Evolutionary conservation across 2,113 vertebrate genomes (phyloP).

Genomic region (Crotalus viridis): DNA sequence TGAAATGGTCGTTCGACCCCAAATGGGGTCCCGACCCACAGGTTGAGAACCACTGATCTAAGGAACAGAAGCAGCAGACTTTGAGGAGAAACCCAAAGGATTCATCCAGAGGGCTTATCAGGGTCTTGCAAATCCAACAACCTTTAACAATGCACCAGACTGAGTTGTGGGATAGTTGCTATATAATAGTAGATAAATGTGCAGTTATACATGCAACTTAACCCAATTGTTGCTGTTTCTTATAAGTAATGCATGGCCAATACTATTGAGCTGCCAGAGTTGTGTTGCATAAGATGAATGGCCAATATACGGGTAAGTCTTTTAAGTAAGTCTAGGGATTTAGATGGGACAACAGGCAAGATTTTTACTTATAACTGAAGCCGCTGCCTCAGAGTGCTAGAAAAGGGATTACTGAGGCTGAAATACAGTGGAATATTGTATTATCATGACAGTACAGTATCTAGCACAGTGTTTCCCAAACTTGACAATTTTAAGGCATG

Average conservation of each 20-base stretch:
- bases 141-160: neutral
- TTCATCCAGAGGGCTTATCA: neutral
- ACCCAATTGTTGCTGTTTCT: neutral
- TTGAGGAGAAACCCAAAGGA: neutral
- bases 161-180: neutral
- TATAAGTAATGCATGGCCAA: neutral
- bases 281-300: neutral
- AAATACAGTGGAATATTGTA: neutral
- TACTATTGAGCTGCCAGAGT: neutral
- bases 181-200: neutral
- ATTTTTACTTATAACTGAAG: neutral
- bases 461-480: neutral
- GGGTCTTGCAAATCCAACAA: neutral
- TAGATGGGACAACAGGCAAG: neutral
- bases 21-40: too few relatives aligned
- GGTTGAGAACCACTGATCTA: neutral
- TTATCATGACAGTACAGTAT: neutral
- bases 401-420: neutral
- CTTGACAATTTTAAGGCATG: too few relatives aligned
- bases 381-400: neutral
- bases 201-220: neutral
- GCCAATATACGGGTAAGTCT: neutral
- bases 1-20: too few relatives aligned
- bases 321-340: neutral
- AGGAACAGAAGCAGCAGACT: neutral